phyloP scores from a whole-genome alignment of 2,113 vertebrate species.

The Coreoperca whiteheadi region DNA sequence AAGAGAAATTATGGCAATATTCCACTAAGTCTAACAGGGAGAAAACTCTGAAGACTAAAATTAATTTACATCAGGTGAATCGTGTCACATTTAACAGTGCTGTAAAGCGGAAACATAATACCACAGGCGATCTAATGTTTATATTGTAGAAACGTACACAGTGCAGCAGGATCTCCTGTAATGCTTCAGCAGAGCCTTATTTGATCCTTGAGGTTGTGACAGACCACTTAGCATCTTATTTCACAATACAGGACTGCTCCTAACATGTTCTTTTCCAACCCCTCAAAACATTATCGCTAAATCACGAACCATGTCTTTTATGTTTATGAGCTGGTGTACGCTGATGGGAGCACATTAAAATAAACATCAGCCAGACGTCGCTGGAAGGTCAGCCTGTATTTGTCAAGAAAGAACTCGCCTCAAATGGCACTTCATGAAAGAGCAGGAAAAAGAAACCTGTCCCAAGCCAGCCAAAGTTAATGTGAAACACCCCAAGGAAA shows the following conservation, averaged over 20 bases:
- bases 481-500: background rate
- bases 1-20: background rate
- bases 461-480: background rate
- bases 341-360: background rate
- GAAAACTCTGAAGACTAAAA: background rate
- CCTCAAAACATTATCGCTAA: constrained; percentile 6
- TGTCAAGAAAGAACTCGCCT: constrained; percentile 24
- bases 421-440: constrained; percentile 26
- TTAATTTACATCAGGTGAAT: background rate
- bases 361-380: constrained; percentile 1
- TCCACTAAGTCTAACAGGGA: background rate
- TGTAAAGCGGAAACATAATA: background rate
- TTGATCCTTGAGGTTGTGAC: constrained; percentile 18
- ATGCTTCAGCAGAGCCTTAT: background rate
- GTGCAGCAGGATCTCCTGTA: constrained; percentile 8
- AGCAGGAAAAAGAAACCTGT: background rate
- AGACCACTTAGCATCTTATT: constrained; percentile 31
- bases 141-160: background rate
- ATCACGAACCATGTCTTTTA: background rate
- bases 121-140: background rate
- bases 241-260: constrained; percentile 21
- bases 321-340: constrained; percentile 14
- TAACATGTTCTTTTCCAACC: constrained; percentile 3
- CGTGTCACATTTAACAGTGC: background rate
- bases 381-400: constrained; percentile 1